Conservation (phyloP, 2,888 invertebrate species). For the Diarsia dahlii region DNA sequence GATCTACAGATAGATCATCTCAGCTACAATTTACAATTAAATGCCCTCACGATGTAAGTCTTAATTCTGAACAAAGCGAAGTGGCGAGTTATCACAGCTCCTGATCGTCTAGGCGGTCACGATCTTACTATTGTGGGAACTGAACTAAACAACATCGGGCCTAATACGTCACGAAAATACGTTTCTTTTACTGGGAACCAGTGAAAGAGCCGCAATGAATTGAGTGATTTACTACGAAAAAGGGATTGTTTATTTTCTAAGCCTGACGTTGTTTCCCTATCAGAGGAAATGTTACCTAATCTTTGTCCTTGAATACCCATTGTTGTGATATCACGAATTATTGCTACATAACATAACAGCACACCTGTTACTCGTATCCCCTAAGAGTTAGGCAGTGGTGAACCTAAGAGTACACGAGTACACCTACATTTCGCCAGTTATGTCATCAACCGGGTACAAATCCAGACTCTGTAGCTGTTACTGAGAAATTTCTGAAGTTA, state of each 20-base stretch:
- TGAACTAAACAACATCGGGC: constrained; percentile 76
- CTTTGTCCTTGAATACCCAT: neutral
- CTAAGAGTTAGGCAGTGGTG: no score
- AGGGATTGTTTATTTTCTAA: neutral
- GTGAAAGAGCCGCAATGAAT: constrained; percentile 38
- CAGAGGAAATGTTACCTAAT: constrained; percentile 2
- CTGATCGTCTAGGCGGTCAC: constrained; percentile 84
- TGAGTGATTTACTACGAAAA: constrained; percentile 29
- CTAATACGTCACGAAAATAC: constrained; percentile 70
- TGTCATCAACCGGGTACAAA: neutral
- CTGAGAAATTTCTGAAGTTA: no score
- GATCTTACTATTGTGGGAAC: constrained; percentile 86
- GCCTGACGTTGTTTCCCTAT: neutral
- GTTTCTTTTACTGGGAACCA: constrained; percentile 53
- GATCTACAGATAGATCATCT: constrained; percentile 77
- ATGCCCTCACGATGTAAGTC: constrained; percentile 79
- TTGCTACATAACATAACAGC: neutral
- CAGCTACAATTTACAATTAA: constrained; percentile 81
- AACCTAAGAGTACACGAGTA: neutral
- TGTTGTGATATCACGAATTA: neutral
- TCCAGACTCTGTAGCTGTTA: no score
- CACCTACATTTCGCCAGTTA: neutral
- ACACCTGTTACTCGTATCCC: no score
- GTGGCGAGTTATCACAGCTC: constrained; percentile 81
- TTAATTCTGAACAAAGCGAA: constrained; percentile 75